A percentile compares a stretch with the other conserved stretches of the same genome.
Evolutionary conservation across 2,797 vertebrate genomes (phyloP).

Genomic region (Halcyon leucocephala): DNA sequence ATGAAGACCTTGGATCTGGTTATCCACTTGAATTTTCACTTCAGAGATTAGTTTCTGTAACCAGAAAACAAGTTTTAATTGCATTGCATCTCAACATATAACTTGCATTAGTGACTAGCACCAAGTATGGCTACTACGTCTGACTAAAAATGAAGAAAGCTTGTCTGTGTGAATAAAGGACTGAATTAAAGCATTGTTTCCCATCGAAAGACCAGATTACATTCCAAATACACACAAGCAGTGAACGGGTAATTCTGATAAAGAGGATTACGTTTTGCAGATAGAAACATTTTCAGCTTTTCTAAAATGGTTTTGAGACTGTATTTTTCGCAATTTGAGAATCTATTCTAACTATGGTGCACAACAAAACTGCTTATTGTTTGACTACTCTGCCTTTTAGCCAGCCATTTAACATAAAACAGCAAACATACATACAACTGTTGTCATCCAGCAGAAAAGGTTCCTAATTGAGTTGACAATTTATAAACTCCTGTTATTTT

Average conservation of each 20-base stretch:
- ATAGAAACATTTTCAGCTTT: constrained; percentile 52
- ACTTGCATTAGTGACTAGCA: constrained; percentile 17
- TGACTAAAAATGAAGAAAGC: constrained; percentile 66
- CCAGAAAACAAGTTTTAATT: constrained; percentile 48
- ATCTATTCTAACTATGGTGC: not conserved
- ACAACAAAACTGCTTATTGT: not conserved
- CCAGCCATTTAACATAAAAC: constrained; percentile 15
- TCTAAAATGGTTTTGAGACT: constrained; percentile 6
- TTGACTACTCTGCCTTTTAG: constrained; percentile 5
- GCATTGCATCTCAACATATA: not conserved
- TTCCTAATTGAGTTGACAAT: not conserved
- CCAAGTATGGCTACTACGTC: not conserved
- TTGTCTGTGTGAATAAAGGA: constrained; percentile 51
- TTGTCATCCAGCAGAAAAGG: not conserved
- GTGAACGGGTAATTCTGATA: constrained; percentile 45
- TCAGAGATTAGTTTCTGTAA: constrained; percentile 93
- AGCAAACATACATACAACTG: not conserved
- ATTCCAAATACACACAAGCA: constrained; percentile 46
- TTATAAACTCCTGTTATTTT: constrained; percentile 26
- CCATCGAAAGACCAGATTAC: constrained; percentile 50
- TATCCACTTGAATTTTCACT: constrained; percentile 91
- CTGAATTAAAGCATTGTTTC: constrained; percentile 81
- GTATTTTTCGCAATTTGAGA: constrained; percentile 22
- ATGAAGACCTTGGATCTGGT: constrained; percentile 87
- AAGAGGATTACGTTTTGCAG: constrained; percentile 41